A percentile compares a stretch with the other conserved stretches of the same genome.
These are phyloP conservation scores for Drosophila bipectinata DNA, from an alignment of 1,140 invertebrate genomes.

Conservation along the genomic window DNA sequence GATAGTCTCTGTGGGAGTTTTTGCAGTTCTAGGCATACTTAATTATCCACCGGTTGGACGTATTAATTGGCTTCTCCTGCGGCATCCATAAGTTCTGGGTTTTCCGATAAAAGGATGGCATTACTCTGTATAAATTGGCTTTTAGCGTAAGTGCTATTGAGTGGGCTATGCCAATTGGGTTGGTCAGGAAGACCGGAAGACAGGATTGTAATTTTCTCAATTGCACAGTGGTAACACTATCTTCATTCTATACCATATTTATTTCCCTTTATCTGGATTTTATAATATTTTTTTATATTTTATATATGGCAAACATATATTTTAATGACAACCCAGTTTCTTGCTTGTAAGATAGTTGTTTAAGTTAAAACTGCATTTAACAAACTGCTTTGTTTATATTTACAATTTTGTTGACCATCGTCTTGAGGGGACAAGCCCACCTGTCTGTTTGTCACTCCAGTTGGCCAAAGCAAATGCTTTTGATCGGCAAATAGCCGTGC, in stretches of 20 bases:
- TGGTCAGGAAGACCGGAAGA: slow-evolving; percentile 24
- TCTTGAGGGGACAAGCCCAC: slow-evolving; percentile 10
- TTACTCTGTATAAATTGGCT: slow-evolving; percentile 23
- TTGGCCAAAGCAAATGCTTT: slow-evolving; percentile 30
- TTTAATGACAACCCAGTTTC: too few relatives aligned
- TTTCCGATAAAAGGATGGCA: slow-evolving; percentile 14
- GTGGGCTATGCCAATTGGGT: slow-evolving; percentile 13
- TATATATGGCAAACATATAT: too few relatives aligned
- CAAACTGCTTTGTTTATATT: not conserved
- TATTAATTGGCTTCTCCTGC: slow-evolving; percentile 27
- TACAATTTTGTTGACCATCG: slow-evolving; percentile 1
- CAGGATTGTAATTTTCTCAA: slow-evolving; percentile 29
- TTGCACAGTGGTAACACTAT: slow-evolving; percentile 38
- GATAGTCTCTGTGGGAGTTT: slow-evolving; percentile 4
- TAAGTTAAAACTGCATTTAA: too few relatives aligned
- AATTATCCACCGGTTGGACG: slow-evolving; percentile 26
- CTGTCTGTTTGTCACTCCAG: not conserved
- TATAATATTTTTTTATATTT: too few relatives aligned
- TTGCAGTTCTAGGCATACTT: not conserved
- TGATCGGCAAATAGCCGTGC: slow-evolving; percentile 35
- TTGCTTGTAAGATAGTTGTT: too few relatives aligned
- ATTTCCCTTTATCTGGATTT: too few relatives aligned
- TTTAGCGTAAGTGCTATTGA: slow-evolving; percentile 25
- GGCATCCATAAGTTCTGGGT: slow-evolving; percentile 13
- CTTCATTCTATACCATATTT: too few relatives aligned